These are phyloP conservation scores for Oxystoma pomonae DNA, from an alignment of 2,888 invertebrate species.

Conservation along the genomic window DNA sequence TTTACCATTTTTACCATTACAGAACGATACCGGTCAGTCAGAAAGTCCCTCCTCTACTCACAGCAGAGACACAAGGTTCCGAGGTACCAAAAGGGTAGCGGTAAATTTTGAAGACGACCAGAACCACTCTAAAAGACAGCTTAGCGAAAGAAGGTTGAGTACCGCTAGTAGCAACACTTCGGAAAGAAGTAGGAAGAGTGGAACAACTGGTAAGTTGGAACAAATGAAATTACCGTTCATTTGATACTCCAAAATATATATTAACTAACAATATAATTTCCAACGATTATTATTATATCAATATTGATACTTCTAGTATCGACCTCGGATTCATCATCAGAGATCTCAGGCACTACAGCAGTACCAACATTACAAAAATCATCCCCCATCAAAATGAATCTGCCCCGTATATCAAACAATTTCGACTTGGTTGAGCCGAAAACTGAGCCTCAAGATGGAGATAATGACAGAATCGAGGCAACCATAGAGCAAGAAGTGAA, in stretches of 20 bases:
- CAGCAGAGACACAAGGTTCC: slow-evolving; percentile 46
- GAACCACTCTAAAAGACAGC: slow-evolving; percentile 10
- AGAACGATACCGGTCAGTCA: too few relatives aligned
- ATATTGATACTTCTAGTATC: too few relatives aligned
- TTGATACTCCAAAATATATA: too few relatives aligned
- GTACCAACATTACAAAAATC: too few relatives aligned
- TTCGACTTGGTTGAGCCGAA: not conserved
- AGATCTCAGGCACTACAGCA: too few relatives aligned
- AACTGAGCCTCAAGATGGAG: not conserved
- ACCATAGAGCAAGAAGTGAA: not conserved
- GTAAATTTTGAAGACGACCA: slow-evolving; percentile 39
- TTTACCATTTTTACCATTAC: too few relatives aligned
- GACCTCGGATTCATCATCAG: too few relatives aligned
- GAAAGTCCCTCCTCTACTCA: too few relatives aligned
- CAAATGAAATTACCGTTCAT: too few relatives aligned
- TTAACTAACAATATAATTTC: too few relatives aligned
- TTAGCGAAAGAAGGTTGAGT: slow-evolving; percentile 6
- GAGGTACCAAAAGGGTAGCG: slow-evolving; percentile 48
- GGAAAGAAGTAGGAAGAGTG: not conserved
- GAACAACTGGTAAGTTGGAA: not conserved
- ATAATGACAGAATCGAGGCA: not conserved
- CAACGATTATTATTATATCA: too few relatives aligned
- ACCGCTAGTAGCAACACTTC: not conserved
- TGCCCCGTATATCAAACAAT: not conserved
- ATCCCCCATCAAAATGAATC: too few relatives aligned